phyloP scores from a whole-genome alignment of 2,797 vertebrate species.

The Poeciliopsis gracilis region DNA sequence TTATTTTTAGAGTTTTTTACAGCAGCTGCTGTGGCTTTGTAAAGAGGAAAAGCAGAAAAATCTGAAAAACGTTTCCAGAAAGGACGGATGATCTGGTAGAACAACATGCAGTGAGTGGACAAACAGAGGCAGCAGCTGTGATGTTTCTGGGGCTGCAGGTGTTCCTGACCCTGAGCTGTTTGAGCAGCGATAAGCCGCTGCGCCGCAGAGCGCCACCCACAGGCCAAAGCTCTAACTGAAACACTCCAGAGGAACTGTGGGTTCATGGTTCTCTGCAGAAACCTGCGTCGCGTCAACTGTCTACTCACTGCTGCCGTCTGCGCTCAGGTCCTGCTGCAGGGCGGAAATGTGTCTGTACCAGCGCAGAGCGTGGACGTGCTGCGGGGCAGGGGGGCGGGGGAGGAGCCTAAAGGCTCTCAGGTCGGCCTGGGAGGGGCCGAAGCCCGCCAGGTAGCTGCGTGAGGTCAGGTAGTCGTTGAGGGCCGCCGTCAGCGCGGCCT shows the following conservation, averaged over 20 bases:
- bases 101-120: background rate
- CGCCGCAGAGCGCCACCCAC: background rate
- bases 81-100: background rate
- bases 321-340: slow-evolving; percentile 84
- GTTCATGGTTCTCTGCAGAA: slow-evolving; percentile 4
- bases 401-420: slow-evolving; percentile 88
- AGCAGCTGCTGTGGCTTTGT: background rate
- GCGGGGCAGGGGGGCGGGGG: slow-evolving; percentile 82
- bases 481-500: slow-evolving; percentile 84
- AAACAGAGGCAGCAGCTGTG: background rate
- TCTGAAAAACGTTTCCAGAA: background rate
- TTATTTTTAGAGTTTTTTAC: background rate
- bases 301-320: slow-evolving; percentile 79
- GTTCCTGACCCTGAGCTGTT: slow-evolving; percentile 21
- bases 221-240: background rate
- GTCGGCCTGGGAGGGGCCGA: slow-evolving; percentile 89
- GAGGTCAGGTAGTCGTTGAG: slow-evolving; percentile 91
- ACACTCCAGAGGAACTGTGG: background rate
- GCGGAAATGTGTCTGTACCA: slow-evolving; percentile 95
- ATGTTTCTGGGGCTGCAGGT: background rate
- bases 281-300: slow-evolving; percentile 33
- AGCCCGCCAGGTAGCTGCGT: slow-evolving; percentile 95
- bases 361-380: slow-evolving; percentile 89
- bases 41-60: background rate
- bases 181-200: slow-evolving; percentile 20